These are phyloP conservation scores for Acrocephalus scirpaceus DNA, from an alignment of 2,797 vertebrate species.

Conservation along the genomic window DNA sequence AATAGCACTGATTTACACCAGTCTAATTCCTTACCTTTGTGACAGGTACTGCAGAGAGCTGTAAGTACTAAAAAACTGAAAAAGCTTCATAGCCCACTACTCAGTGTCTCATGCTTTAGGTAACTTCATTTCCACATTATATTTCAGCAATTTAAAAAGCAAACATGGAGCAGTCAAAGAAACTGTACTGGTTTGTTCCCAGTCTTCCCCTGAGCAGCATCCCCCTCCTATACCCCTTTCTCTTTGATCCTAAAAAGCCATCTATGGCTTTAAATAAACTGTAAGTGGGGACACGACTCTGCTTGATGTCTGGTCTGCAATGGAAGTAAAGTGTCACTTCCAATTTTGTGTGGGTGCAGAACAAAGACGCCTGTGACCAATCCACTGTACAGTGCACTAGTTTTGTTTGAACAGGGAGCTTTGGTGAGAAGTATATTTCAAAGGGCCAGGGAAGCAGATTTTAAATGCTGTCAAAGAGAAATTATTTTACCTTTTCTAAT, in stretches of 20 bases:
- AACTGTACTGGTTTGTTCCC: background rate
- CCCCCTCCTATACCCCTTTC: background rate
- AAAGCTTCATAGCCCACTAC: background rate
- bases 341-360: constrained; percentile 59
- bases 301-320: constrained; percentile 62
- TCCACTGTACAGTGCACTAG: background rate
- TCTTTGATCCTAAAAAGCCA: constrained; percentile 61
- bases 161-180: background rate
- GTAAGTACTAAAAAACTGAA: background rate
- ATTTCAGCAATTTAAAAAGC: background rate
- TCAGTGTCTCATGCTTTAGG: background rate
- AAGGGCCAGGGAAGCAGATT: constrained; percentile 18
- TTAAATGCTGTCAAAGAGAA: constrained; percentile 24
- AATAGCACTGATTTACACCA: background rate
- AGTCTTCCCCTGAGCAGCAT: background rate
- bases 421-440: constrained; percentile 27
- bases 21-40: background rate
- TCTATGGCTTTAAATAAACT: constrained; percentile 56
- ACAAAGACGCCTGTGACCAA: constrained; percentile 69
- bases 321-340: constrained; percentile 67
- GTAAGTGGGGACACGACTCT: background rate
- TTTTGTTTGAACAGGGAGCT: constrained; percentile 32
- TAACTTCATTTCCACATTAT: background rate
- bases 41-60: background rate
- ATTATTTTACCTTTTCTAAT: background rate